Percentiles rank a stretch among this genome's conserved stretches.
phyloP scores from a whole-genome alignment of 2,888 invertebrate species.

The Doris montereyensis region DNA sequence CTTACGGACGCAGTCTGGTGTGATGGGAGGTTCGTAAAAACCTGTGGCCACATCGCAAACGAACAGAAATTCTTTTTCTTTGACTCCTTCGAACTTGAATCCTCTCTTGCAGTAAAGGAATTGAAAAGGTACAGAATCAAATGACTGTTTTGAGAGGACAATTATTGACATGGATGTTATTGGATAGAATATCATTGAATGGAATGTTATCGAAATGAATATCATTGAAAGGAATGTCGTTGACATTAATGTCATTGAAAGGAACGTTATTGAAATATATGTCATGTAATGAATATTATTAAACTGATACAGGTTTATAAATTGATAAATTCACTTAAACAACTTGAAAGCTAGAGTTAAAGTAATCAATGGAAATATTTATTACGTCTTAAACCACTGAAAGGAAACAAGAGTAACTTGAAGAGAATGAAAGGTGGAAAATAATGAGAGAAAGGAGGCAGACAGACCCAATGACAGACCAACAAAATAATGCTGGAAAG shows the following conservation, averaged over 20 bases:
- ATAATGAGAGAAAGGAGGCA: too few species aligned
- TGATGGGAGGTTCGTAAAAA: slow-evolving; percentile 48
- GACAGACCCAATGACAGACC: too few species aligned
- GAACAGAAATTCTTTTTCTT: slow-evolving; percentile 47
- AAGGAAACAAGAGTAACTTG: too few species aligned
- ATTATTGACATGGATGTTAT: not conserved
- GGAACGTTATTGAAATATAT: not conserved
- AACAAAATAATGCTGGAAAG: too few species aligned
- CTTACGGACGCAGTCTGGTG: slow-evolving; percentile 56
- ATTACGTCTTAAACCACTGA: too few species aligned
- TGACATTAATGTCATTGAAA: not conserved
- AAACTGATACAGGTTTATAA: too few species aligned
- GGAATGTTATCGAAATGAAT: too few species aligned
- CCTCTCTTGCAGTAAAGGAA: slow-evolving; percentile 60
- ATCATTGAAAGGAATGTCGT: not conserved
- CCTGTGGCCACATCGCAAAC: slow-evolving; percentile 57
- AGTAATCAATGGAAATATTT: too few species aligned
- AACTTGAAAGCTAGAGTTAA: too few species aligned
- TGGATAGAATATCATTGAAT: too few species aligned
- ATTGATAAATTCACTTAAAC: too few species aligned
- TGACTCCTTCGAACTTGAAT: slow-evolving; percentile 52
- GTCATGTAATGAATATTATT: not conserved
- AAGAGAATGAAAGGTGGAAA: too few species aligned
- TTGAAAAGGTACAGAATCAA: slow-evolving; percentile 57
- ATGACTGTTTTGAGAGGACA: slow-evolving; percentile 41